These are phyloP conservation scores for Xerus inauris DNA, from an alignment of 2,113 vertebrate species.

Conservation along the genomic window DNA sequence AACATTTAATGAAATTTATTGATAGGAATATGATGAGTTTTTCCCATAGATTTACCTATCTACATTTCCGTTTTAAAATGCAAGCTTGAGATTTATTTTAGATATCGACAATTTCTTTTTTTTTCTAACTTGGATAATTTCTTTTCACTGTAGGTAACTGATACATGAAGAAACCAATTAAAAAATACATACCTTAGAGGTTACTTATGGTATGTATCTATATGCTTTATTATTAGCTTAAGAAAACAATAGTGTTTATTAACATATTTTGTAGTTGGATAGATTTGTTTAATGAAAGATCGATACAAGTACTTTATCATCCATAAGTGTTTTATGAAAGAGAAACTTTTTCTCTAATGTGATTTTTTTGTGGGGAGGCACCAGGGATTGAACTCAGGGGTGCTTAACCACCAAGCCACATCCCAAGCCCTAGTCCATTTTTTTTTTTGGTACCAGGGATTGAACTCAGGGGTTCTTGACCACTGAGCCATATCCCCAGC, in stretches of 20 bases:
- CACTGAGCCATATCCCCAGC: too few species aligned
- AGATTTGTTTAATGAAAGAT: constrained; percentile 2
- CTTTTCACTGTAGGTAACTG: not conserved
- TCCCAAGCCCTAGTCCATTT: too few species aligned
- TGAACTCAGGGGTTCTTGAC: too few species aligned
- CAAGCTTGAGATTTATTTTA: constrained; percentile 43
- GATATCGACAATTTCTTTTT: not conserved
- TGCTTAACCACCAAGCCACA: too few species aligned
- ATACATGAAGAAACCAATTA: not conserved
- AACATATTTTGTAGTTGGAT: not conserved
- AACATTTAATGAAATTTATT: constrained; percentile 20
- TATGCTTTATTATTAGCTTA: not conserved
- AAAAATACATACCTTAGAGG: constrained; percentile 1
- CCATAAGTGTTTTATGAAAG: not conserved
- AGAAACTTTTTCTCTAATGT: not conserved
- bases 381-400: too few species aligned
- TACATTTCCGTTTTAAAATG: not conserved
- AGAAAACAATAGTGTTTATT: constrained; percentile 19
- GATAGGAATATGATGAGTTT: not conserved
- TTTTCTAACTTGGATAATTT: constrained; percentile 43
- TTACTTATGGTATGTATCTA: not conserved
- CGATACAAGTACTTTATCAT: not conserved
- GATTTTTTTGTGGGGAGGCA: not conserved
- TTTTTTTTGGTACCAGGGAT: too few species aligned
- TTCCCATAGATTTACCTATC: not conserved